These are phyloP conservation scores for Anoplophora glabripennis DNA, from an alignment of 1,140 invertebrate genomes.

Conservation along the genomic window DNA sequence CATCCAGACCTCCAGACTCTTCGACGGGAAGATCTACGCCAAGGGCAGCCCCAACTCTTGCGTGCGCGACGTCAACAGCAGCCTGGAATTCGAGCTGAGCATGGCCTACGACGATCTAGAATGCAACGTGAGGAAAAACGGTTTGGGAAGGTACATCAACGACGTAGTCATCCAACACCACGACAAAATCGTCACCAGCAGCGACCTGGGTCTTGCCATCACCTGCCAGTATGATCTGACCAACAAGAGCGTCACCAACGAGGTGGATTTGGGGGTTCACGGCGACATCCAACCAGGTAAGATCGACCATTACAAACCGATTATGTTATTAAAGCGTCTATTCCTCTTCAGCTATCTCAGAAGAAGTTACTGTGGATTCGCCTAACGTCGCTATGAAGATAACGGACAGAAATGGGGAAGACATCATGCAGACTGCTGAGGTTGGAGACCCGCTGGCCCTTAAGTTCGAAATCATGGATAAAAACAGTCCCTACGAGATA, in stretches of 20 bases:
- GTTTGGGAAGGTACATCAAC: constrained; percentile 79
- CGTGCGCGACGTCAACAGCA: constrained; percentile 79
- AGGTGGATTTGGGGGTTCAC: constrained; percentile 84
- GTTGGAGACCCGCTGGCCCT: constrained; percentile 88
- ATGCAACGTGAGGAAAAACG: constrained; percentile 83
- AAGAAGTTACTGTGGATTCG: constrained; percentile 85
- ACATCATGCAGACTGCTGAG: constrained; percentile 76
- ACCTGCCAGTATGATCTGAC: constrained; percentile 92
- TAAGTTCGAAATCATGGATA: constrained; percentile 87
- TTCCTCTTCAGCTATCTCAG: constrained; percentile 59
- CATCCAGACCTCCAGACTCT: constrained; percentile 87
- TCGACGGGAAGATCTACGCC: constrained; percentile 92
- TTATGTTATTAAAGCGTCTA: not conserved
- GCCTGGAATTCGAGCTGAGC: constrained; percentile 80
- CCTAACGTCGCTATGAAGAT: constrained; percentile 94
- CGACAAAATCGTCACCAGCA: constrained; percentile 91
- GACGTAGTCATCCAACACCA: constrained; percentile 93
- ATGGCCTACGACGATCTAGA: constrained; percentile 91
- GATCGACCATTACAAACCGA: not conserved
- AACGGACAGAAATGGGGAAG: constrained; percentile 77
- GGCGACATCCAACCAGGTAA: constrained; percentile 63
- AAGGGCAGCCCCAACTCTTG: constrained; percentile 91
- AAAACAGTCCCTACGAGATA: constrained; percentile 90
- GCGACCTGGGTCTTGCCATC: constrained; percentile 86
- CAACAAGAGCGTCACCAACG: constrained; percentile 90